phyloP scores from a whole-genome alignment of 2,888 invertebrate species.

The Ceratothoa steindachneri region DNA sequence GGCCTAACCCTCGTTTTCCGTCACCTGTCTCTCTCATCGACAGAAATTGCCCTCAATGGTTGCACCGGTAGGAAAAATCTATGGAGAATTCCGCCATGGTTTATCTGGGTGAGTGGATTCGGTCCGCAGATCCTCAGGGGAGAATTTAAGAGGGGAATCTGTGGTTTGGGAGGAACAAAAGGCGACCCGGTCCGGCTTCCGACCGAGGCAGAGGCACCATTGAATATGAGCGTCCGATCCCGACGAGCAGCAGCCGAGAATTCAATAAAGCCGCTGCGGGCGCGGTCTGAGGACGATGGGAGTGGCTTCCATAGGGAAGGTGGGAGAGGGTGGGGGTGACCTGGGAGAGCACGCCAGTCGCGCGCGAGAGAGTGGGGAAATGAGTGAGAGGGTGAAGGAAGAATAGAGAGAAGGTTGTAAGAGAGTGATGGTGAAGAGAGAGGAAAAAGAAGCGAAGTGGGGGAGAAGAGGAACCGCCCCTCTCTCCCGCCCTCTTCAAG shows the following conservation, averaged over 20 bases:
- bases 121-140: too few species aligned
- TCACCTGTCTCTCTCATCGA: too few species aligned
- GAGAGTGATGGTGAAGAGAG: conserved; percentile 12
- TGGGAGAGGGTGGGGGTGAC: background rate
- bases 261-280: conserved; percentile 9
- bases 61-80: too few species aligned
- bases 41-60: too few species aligned
- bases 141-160: too few species aligned
- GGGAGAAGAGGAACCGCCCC: conserved; percentile 18
- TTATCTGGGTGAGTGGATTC: too few species aligned
- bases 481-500: background rate
- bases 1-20: too few species aligned
- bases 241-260: background rate
- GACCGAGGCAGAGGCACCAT: too few species aligned
- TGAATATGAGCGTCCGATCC: too few species aligned
- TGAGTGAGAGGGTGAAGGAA: background rate
- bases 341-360: background rate
- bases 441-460: conserved; percentile 5
- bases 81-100: too few species aligned
- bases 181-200: too few species aligned
- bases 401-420: conserved; percentile 10
- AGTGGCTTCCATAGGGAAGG: conserved; percentile 4
- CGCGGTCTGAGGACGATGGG: conserved; percentile 6
- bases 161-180: too few species aligned
- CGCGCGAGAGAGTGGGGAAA: conserved; percentile 1